Evolutionary conservation across 2,888 invertebrate genomes (phyloP), one percentile per base, ranked within the genome.

Genomic region (Rotaria macrura): DNA sequence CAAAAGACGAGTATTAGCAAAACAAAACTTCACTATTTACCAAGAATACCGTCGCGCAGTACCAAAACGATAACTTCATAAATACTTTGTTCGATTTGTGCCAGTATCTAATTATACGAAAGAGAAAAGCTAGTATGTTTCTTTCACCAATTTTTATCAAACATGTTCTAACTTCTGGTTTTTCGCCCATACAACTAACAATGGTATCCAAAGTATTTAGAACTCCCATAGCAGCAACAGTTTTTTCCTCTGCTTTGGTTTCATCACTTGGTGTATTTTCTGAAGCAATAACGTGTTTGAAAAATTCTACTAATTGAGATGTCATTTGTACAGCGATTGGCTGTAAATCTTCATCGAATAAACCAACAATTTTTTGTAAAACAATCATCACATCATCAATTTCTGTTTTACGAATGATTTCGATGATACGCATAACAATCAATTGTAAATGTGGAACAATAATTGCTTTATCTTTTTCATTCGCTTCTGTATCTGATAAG

Each of bases 381-480:
- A 97, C 97, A 89, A 94, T 95, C 0, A 97, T 96, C 87, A 99
- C 93, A 91, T 98, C 98, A 90, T 99, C 99, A 90, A 96, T 97
- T 91, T 97, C 97, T 0, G 98, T 98, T 91, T 96, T 95, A 38
- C 96, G 93, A 85, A 99, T 95, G 79, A 99, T 94, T 87, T 94
- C 85, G 25, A 84, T 84, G 74, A 87, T 85, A 43, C 85, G 84
- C 47, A 87, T 74, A n/a, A 87, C 65, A 34, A 84, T 83, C 29
- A 65, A 43, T 20, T 85, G 84, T 20, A 87, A 49, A 52, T 85
- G 65, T 49, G 86, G 84, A 49, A 84, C 55, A 14, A 87, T 83
- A 25, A 83, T 84, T 20, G 65, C 57, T 14, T 52, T 89, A 89
- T 88, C 89, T 40, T 84, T 83, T 87, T 88, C 88, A 89, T 10